Evolutionary conservation across 2,797 vertebrate species (phyloP).

Genomic region (Huso huso): DNA sequence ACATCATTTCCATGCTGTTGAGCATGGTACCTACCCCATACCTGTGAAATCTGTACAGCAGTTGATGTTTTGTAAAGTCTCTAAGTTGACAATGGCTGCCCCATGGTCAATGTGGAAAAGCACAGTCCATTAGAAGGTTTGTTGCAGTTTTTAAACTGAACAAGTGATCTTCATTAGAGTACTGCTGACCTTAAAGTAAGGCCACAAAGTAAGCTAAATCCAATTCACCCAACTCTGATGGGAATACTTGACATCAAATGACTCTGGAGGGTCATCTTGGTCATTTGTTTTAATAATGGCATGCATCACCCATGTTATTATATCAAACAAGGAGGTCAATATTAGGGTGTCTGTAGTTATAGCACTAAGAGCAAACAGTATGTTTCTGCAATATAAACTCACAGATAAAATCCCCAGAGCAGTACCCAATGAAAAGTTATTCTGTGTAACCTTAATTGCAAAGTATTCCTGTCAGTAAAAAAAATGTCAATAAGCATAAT

Average conservation of each 20-base stretch:
- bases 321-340: not conserved
- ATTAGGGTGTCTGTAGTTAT: not conserved
- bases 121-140: not conserved
- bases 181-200: not conserved
- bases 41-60: not conserved
- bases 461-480: not conserved
- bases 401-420: no score
- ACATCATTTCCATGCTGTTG: slow-evolving; percentile 2
- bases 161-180: not conserved
- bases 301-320: not conserved
- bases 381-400: not conserved
- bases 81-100: no score
- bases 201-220: not conserved
- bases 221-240: not conserved
- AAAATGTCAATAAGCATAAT: not conserved
- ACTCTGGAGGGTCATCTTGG: not conserved
- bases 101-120: not conserved
- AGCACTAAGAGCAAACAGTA: not conserved
- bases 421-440: not conserved
- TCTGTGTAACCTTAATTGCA: not conserved
- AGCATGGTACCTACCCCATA: not conserved
- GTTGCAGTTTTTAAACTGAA: not conserved
- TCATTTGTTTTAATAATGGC: not conserved
- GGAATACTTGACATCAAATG: not conserved
- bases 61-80: not conserved